Evolutionary conservation across 2,888 invertebrate genomes (phyloP).

Genomic region (Chymomyza caudatula): DNA sequence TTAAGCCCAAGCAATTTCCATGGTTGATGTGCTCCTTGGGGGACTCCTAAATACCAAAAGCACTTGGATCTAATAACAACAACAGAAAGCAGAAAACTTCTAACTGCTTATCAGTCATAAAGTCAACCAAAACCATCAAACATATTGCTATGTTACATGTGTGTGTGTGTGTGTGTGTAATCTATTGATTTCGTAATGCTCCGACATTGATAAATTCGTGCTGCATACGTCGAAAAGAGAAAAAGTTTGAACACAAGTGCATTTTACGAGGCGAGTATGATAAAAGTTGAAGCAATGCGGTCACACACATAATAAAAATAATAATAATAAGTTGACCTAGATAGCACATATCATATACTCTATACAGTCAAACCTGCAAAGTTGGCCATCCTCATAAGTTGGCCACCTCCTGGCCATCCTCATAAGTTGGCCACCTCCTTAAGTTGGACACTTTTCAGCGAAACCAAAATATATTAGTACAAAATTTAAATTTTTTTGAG

Average conservation of each 20-base stretch:
- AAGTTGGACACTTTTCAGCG: too few species aligned
- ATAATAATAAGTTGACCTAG: neutral
- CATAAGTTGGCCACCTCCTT: too few species aligned
- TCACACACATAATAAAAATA: neutral
- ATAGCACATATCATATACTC: neutral
- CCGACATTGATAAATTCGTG: constrained; percentile 27
- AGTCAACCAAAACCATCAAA: constrained; percentile 3
- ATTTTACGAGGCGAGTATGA: constrained; percentile 68
- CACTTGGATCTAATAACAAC: constrained; percentile 5
- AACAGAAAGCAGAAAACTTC: neutral
- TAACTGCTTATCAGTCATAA: constrained; percentile 44
- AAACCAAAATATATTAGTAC: too few species aligned
- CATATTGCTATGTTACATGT: constrained; percentile 31
- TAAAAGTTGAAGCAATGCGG: constrained; percentile 28
- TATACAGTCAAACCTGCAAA: too few species aligned
- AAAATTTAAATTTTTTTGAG: too few species aligned
- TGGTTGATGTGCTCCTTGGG: neutral
- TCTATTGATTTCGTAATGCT: constrained; percentile 55
- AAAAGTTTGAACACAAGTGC: constrained; percentile 50
- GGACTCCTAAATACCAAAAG: constrained; percentile 14
- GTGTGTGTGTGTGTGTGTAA: constrained; percentile 20
- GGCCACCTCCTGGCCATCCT: too few species aligned
- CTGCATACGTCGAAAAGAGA: neutral
- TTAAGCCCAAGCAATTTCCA: neutral
- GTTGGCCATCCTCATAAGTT: too few species aligned